Evolutionary conservation across 2,797 vertebrate species (phyloP).

Genomic region (Sebastes matsubarae): DNA sequence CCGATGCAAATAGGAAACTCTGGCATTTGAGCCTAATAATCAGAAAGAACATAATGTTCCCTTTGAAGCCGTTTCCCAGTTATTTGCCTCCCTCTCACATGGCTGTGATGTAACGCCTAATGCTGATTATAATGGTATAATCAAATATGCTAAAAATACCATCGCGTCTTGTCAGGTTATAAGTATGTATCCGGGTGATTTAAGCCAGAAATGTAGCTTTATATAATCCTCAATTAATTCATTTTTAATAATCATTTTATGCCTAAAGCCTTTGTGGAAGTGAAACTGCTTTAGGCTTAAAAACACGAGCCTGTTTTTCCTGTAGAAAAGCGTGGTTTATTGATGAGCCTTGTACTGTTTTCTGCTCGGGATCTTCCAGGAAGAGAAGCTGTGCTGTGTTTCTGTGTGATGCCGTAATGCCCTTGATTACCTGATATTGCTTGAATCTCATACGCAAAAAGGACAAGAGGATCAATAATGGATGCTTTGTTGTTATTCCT

Average conservation of each 20-base stretch:
- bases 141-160: slow-evolving; percentile 56
- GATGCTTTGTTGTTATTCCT: slow-evolving; percentile 80
- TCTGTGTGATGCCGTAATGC: slow-evolving; percentile 53
- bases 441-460: slow-evolving; percentile 74
- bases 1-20: slow-evolving; percentile 68
- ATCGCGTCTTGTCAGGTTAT: slow-evolving; percentile 32
- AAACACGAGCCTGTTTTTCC: slow-evolving; percentile 17
- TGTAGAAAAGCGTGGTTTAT: slow-evolving; percentile 52
- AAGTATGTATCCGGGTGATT: slow-evolving; percentile 5
- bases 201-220: slow-evolving; percentile 22
- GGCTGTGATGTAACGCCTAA: slow-evolving; percentile 67
- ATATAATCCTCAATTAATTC: slow-evolving; percentile 7
- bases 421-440: slow-evolving; percentile 78
- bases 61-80: slow-evolving; percentile 67
- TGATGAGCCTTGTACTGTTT: slow-evolving; percentile 55
- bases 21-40: slow-evolving; percentile 74
- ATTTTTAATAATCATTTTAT: slow-evolving; percentile 47
- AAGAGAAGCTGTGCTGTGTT: slow-evolving; percentile 38
- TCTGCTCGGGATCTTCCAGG: slow-evolving; percentile 49
- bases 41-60: slow-evolving; percentile 76
- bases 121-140: slow-evolving; percentile 58
- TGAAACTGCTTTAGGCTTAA: slow-evolving; percentile 37
- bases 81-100: slow-evolving; percentile 59
- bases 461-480: slow-evolving; percentile 75
- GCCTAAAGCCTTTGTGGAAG: slow-evolving; percentile 31